Percentiles rank a stretch among this genome's conserved stretches.
Evolutionary conservation across 2,113 vertebrate genomes (phyloP).

Genomic region (Nothocercus nigrocapillus): DNA sequence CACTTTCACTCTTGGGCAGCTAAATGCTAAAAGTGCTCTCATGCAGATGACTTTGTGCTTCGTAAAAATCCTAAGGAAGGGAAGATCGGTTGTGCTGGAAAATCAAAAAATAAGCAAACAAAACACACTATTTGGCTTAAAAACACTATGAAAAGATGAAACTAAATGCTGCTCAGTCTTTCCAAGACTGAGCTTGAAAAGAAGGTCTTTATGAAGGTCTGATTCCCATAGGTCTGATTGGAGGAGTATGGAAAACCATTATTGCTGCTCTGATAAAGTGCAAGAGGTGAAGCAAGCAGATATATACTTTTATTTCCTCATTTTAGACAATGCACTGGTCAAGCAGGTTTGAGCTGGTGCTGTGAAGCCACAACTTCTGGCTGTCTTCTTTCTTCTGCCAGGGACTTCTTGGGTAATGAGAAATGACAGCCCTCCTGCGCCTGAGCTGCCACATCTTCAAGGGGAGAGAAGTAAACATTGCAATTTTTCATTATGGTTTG

Average conservation of each 20-base stretch:
- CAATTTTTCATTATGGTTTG: background rate
- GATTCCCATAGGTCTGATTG: fast-evolving
- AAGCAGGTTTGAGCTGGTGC: background rate
- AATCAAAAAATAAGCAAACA: background rate
- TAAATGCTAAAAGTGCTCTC: background rate
- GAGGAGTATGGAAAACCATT: background rate
- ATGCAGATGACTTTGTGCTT: background rate
- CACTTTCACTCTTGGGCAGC: background rate
- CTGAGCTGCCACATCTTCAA: background rate
- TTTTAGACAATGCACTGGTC: background rate
- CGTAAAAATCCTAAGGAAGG: background rate
- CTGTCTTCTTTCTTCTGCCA: background rate
- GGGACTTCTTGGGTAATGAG: background rate
- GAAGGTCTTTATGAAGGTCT: background rate
- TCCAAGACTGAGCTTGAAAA: background rate
- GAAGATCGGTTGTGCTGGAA: background rate
- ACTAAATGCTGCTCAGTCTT: background rate
- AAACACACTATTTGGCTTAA: background rate
- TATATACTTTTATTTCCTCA: background rate
- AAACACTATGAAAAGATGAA: background rate
- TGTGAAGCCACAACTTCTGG: background rate
- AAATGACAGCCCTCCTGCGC: background rate
- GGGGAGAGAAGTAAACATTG: background rate
- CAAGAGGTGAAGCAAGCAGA: background rate
- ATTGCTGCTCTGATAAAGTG: background rate